Evolutionary conservation across 2,888 invertebrate species (phyloP).

Genomic region (Hipparchia semele): DNA sequence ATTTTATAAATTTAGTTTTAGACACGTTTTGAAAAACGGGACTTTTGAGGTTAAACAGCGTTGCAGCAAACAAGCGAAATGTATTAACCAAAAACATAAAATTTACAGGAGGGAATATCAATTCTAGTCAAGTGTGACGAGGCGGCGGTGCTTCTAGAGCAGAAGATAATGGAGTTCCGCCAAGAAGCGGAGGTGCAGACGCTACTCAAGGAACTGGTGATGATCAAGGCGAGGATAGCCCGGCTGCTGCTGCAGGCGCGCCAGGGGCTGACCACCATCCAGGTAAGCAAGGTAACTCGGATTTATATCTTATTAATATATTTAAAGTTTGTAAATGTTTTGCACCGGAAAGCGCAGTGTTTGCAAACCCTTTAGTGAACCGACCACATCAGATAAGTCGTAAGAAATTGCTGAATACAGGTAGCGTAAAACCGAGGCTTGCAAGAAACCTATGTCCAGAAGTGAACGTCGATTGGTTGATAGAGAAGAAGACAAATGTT

Average conservation of each 20-base stretch:
- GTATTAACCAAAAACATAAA: neutral
- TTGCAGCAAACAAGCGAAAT: neutral
- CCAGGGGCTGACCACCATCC: slow-evolving; percentile 83
- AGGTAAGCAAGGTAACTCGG: slow-evolving; percentile 76
- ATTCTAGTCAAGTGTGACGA: slow-evolving; percentile 87
- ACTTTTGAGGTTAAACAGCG: no score
- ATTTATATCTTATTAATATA: slow-evolving; percentile 19
- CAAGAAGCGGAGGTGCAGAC: slow-evolving; percentile 85
- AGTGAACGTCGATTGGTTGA: no score
- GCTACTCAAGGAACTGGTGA: slow-evolving; percentile 80
- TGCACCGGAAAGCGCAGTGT: no score
- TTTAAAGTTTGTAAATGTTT: no score
- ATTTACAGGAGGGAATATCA: slow-evolving; percentile 85
- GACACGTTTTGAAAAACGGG: no score
- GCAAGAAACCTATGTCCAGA: no score
- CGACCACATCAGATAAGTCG: no score
- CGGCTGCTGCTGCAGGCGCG: slow-evolving; percentile 87
- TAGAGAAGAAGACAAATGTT: no score
- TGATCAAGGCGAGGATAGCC: slow-evolving; percentile 85
- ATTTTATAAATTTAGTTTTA: no score
- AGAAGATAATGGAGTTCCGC: slow-evolving; percentile 84
- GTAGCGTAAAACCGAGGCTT: no score
- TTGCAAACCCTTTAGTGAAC: no score
- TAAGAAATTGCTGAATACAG: no score
- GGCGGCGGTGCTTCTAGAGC: slow-evolving; percentile 85